Conservation (phyloP, 2,113 vertebrate species). For the Pristiophorus japonicus region DNA sequence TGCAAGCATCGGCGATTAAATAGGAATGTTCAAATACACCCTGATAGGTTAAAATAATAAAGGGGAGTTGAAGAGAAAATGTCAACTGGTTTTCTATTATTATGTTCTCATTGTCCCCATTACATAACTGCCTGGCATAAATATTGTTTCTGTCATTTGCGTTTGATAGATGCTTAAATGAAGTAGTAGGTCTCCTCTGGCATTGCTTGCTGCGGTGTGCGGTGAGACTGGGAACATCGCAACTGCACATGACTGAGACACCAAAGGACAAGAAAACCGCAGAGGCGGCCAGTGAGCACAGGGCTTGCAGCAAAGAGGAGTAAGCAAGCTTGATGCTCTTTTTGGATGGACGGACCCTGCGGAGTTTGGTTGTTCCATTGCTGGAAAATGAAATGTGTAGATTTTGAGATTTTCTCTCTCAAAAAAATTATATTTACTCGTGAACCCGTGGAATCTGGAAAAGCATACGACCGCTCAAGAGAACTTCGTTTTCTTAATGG, state of each 20-base stretch:
- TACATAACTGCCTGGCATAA: neutral
- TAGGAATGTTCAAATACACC: neutral
- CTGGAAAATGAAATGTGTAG: neutral
- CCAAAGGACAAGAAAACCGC: neutral
- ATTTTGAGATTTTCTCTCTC: neutral
- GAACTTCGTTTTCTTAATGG: neutral
- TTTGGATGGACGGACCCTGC: neutral
- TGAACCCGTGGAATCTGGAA: neutral
- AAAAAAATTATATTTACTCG: neutral
- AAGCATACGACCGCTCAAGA: neutral
- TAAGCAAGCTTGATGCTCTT: neutral
- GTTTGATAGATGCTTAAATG: neutral
- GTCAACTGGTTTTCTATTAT: neutral
- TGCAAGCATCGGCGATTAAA: neutral
- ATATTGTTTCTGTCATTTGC: neutral
- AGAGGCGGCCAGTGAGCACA: neutral
- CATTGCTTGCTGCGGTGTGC: too few relatives aligned
- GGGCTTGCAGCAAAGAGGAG: neutral
- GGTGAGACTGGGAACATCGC: neutral
- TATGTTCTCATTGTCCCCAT: neutral
- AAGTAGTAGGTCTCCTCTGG: neutral
- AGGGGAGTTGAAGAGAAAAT: neutral
- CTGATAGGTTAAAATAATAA: neutral
- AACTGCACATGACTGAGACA: neutral
- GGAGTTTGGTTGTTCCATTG: neutral